These are phyloP conservation scores for Panthera uncia DNA, from an alignment of 2,113 vertebrate species.

Conservation along the genomic window DNA sequence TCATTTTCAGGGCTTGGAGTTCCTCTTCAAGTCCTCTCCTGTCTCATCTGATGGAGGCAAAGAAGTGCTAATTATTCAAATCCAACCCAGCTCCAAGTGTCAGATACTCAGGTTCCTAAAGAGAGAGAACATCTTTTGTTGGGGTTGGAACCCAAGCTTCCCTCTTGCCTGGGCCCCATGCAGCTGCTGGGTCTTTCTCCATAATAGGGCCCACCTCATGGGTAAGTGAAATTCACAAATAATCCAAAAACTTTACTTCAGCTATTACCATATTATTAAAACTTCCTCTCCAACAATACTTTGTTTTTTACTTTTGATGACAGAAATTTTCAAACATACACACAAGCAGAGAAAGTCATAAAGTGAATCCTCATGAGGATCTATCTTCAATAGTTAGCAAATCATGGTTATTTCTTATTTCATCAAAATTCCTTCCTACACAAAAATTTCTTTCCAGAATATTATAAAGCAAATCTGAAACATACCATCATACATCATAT, in stretches of 20 bases:
- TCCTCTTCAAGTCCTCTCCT: background rate
- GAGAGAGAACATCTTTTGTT: background rate
- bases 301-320: background rate
- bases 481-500: background rate
- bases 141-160: background rate
- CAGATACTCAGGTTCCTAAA: background rate
- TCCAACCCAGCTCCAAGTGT: conserved; percentile 40
- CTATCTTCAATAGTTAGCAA: background rate
- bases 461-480: background rate
- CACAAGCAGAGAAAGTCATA: background rate
- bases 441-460: background rate
- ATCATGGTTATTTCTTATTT: background rate
- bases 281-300: background rate
- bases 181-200: background rate
- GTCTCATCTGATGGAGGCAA: conserved; percentile 61
- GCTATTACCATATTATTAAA: background rate
- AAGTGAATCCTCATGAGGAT: background rate
- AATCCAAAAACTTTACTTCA: background rate
- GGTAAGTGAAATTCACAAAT: background rate
- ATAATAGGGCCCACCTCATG: background rate
- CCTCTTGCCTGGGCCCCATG: background rate
- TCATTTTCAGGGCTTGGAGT: background rate
- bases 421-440: background rate
- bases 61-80: conserved; percentile 75
- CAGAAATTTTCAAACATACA: background rate